Evolutionary conservation across 2,113 vertebrate genomes (phyloP), one percentile per base, ranked within the genome.

Genomic region (Asarcornis scutulata): DNA sequence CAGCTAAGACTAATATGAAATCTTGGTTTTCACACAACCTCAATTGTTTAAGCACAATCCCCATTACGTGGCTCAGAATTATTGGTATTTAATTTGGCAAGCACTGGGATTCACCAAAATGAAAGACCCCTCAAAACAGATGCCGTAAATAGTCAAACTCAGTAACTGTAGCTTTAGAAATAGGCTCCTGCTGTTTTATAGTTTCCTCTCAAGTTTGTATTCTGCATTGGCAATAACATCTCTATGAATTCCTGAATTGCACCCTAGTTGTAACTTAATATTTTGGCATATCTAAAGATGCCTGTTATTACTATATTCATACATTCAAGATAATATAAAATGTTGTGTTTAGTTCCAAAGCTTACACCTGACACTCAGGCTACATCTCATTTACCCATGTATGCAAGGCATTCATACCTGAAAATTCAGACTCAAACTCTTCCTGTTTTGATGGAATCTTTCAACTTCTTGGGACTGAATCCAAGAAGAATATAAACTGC

Each of bases 401-500:
- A 86, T 52, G 32, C 80, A 48, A 95, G 88, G 66, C 48, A 81
- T 79, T 92, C 74, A 84, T 40, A 86, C 42, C 38, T 78, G 60
- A 90, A 90, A 71, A 72, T 58, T 86, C 23, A 86, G 42, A 87
- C 21, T 71, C 46, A 90, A 66, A 69, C 48, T 85, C 60, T 91
- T 89, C 59, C 63, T 94, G 59, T 77, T 89, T 77, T 64, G 44
- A 83, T 20, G 81, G 38, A 78, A 91, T 60, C 52, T n/a, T 91
- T 91, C 46, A 23, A 44, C 63, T 88, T 75, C 44, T 83, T 76
- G 36, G 13, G 71, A 86, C 55, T 0, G 7, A 67, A 22, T 46
- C 87, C 89, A 96, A 58, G 26, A 77, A 34, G 55, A 80, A 87
- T 91, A 85, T 69, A 84, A 86, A 92, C n/a, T 40, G 7, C 40